These are phyloP conservation scores for Dendronephthya gigantea DNA, from an alignment of 64 coral and sea anemone species.

Conservation along the genomic window DNA sequence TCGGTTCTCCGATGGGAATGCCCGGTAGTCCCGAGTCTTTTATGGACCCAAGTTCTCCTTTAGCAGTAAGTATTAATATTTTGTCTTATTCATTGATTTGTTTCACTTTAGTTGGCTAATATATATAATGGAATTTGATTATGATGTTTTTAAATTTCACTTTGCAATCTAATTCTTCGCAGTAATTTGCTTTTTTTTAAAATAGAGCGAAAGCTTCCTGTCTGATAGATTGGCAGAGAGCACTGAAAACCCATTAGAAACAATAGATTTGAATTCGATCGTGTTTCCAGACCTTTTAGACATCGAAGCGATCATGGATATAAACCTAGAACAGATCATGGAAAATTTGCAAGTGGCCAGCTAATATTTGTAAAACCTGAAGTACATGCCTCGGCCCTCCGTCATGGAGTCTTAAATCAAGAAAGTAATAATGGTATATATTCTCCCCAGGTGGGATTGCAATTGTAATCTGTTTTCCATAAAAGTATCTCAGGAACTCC, in stretches of 20 bases:
- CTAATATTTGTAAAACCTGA: neutral
- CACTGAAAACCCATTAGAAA: neutral
- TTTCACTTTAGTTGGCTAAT: neutral
- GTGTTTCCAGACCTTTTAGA: neutral
- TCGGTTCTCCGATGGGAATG: neutral
- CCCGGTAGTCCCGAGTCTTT: neutral
- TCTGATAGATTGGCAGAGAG: neutral
- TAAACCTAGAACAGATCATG: neutral
- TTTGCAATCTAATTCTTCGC: neutral
- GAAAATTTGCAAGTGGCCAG: slow-evolving; percentile 1
- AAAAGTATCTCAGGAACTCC: too few species aligned
- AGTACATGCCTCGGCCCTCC: neutral
- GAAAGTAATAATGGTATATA: neutral
- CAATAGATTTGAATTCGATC: neutral
- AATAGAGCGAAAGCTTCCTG: neutral
- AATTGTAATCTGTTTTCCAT: too few species aligned
- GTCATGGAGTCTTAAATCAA: neutral
- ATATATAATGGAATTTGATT: neutral
- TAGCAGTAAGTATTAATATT: neutral
- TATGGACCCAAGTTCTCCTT: neutral
- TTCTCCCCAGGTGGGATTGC: neutral
- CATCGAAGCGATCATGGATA: neutral
- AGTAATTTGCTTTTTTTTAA: slow-evolving; percentile 19
- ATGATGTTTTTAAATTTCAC: neutral
- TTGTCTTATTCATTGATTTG: neutral